A percentile compares a stretch with the other conserved stretches of the same genome.
Conservation (phyloP, 2,113 vertebrate species). For the Plotosus lineatus region DNA sequence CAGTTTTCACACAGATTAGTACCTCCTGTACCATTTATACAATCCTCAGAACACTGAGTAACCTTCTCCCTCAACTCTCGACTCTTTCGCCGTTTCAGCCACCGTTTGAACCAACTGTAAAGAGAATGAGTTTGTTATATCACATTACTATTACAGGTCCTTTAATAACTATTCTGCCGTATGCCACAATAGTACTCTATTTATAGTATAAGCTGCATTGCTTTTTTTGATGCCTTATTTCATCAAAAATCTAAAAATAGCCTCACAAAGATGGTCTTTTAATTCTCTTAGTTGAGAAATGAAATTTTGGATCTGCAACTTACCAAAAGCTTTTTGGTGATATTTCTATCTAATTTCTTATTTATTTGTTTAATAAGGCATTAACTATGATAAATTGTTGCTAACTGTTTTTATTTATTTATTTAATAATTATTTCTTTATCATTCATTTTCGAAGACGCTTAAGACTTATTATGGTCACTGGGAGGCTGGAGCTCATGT, state of each 20-base stretch:
- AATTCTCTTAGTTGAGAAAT: not conserved
- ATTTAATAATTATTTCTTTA: no score
- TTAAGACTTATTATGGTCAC: no score
- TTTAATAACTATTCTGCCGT: not conserved
- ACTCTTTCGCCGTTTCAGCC: slow-evolving; percentile 83
- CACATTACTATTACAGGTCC: not conserved
- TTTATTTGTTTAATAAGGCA: not conserved
- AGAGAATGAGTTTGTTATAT: not conserved
- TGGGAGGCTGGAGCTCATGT: no score
- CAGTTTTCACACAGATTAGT: slow-evolving; percentile 94
- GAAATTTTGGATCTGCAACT: not conserved
- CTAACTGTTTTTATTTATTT: no score
- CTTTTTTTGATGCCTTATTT: not conserved
- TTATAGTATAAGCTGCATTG: not conserved
- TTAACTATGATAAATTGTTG: not conserved
- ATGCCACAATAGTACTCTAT: not conserved
- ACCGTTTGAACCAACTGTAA: slow-evolving; percentile 89
- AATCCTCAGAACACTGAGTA: slow-evolving; percentile 50
- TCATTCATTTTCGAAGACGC: no score
- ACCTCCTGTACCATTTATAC: slow-evolving; percentile 72
- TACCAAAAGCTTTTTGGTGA: not conserved
- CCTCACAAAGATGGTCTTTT: not conserved
- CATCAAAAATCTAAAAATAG: not conserved
- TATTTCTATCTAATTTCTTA: not conserved
- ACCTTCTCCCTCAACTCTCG: slow-evolving; percentile 68